Evolutionary conservation across 1,140 invertebrate genomes (phyloP).

Genomic region (Cotesia chilonis): DNA sequence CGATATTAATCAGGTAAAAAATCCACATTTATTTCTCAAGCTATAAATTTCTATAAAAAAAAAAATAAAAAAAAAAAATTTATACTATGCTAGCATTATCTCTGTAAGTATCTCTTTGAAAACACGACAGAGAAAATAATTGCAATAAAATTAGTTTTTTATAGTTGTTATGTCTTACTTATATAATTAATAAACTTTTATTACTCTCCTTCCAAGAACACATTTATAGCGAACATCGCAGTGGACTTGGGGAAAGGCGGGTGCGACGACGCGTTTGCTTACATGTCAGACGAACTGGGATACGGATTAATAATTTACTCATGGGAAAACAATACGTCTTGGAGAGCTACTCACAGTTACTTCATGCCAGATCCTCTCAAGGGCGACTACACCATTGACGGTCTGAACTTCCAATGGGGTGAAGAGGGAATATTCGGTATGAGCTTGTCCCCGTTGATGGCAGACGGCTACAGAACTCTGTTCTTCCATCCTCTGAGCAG

Average conservation of each 20-base stretch:
- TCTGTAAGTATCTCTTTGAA: background rate
- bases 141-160: background rate
- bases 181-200: background rate
- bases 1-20: constrained; percentile 72
- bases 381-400: constrained; percentile 80
- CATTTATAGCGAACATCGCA: constrained; percentile 84
- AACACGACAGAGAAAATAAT: constrained; percentile 15
- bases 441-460: constrained; percentile 71
- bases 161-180: background rate
- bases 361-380: constrained; percentile 81
- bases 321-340: constrained; percentile 77
- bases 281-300: constrained; percentile 82
- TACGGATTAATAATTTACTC: constrained; percentile 83
- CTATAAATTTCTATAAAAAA: background rate
- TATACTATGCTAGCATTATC: too few species aligned
- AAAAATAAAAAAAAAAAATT: background rate
- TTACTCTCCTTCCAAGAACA: constrained; percentile 59
- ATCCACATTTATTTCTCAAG: background rate
- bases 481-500: constrained; percentile 83
- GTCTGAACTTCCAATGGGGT: constrained; percentile 83
- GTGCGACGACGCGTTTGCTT: constrained; percentile 81
- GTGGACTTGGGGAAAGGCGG: constrained; percentile 75
- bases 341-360: constrained; percentile 79
- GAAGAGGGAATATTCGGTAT: constrained; percentile 85
- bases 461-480: constrained; percentile 74